These are phyloP conservation scores for Heterotis niloticus DNA, from an alignment of 2,113 vertebrate genomes.

Conservation along the genomic window DNA sequence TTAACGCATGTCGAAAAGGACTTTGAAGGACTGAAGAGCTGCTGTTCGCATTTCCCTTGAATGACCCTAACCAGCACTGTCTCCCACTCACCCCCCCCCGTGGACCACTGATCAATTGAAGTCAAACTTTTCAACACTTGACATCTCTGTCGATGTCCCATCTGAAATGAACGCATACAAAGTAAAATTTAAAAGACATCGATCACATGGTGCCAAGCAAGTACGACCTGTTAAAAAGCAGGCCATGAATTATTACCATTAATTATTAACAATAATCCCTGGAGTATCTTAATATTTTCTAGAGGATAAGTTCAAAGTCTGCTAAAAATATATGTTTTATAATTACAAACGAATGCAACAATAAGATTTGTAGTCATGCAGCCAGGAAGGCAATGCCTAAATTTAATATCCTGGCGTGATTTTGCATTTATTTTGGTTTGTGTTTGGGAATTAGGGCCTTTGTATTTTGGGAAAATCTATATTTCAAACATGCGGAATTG, in stretches of 20 bases:
- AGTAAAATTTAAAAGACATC: neutral
- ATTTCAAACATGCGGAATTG: slow-evolving; percentile 54
- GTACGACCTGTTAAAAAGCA: too few species aligned
- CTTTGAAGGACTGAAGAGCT: too few species aligned
- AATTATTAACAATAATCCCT: neutral
- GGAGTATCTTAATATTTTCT: neutral
- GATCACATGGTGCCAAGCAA: neutral
- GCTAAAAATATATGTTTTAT: neutral
- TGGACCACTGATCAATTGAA: too few species aligned
- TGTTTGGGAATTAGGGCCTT: slow-evolving; percentile 41
- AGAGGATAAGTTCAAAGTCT: neutral
- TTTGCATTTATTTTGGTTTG: neutral
- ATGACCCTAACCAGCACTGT: too few species aligned
- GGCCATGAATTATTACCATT: too few species aligned
- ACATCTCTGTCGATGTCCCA: neutral
- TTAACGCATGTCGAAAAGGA: too few species aligned
- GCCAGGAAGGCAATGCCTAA: neutral
- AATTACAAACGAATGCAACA: neutral
- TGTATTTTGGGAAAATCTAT: slow-evolving; percentile 42
- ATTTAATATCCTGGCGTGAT: neutral
- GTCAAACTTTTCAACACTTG: neutral
- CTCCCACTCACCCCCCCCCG: too few species aligned
- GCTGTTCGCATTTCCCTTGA: too few species aligned
- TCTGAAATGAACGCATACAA: neutral
- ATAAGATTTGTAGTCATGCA: neutral